These are phyloP conservation scores for Lasioglossum calceatum DNA, from an alignment of 2,888 invertebrate species.

Conservation along the genomic window DNA sequence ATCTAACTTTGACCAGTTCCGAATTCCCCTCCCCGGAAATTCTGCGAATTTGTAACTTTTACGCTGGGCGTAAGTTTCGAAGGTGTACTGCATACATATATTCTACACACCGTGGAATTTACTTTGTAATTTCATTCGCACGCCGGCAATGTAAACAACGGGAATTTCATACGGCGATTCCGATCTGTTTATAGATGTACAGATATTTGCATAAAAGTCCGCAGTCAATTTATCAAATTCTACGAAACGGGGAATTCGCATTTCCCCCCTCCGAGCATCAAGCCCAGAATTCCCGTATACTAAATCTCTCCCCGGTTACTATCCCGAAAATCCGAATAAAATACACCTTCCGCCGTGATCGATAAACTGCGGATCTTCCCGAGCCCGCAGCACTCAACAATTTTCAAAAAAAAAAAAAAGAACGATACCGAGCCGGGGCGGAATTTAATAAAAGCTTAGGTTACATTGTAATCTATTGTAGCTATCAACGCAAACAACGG, in stretches of 20 bases:
- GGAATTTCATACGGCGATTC: not conserved
- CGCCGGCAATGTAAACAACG: not conserved
- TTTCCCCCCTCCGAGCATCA: not conserved
- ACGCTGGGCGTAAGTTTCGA: not conserved
- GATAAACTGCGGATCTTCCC: not conserved
- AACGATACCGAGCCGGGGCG: not conserved
- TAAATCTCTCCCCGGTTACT: not conserved
- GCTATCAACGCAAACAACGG: not conserved
- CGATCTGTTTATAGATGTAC: not conserved
- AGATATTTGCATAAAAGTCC: not conserved
- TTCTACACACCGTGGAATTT: not conserved
- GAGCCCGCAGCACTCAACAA: not conserved
- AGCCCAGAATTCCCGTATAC: not conserved
- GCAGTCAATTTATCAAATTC: constrained; percentile 8
- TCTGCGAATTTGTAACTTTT: not conserved
- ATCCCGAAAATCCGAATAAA: not conserved
- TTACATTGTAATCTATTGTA: not conserved
- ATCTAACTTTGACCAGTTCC: not conserved
- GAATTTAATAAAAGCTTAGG: constrained; percentile 6
- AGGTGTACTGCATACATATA: not conserved
- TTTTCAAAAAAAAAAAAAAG: not conserved
- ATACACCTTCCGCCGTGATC: not conserved
- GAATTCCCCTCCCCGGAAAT: not conserved
- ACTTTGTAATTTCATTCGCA: not conserved
- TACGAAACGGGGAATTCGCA: not conserved